A percentile compares a stretch with the other conserved stretches of the same genome.
Conservation (phyloP, 2,888 invertebrate species). For the Hemaris fuciformis region DNA sequence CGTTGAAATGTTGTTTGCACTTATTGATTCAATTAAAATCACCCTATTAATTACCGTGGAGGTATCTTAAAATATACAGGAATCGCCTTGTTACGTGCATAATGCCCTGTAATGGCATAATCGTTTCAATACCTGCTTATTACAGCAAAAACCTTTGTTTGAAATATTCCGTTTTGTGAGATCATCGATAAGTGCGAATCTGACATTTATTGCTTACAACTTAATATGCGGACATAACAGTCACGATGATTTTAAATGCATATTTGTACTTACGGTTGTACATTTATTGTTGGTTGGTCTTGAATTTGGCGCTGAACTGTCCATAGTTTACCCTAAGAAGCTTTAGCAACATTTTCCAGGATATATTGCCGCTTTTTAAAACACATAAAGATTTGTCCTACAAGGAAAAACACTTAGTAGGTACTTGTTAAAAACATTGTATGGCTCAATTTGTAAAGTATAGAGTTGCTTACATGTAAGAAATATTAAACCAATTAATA, state of each 20-base stretch:
- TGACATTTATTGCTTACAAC: conserved; percentile 43
- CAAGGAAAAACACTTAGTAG: no score
- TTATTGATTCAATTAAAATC: not conserved
- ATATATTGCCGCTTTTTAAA: no score
- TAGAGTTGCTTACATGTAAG: no score
- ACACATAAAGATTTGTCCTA: no score
- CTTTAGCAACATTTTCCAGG: no score
- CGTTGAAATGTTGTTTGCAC: not conserved
- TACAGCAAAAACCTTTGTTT: conserved; percentile 31
- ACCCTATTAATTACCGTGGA: not conserved
- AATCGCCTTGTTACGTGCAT: not conserved
- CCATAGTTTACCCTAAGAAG: no score
- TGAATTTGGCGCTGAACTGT: no score
- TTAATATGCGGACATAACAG: conserved; percentile 25
- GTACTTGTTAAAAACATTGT: no score
- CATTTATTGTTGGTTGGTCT: not conserved
- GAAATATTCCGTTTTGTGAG: conserved; percentile 41
- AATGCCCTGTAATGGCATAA: conserved; percentile 32
- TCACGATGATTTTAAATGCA: conserved; percentile 18
- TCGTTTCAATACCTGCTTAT: conserved; percentile 28
- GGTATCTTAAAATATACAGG: not conserved
- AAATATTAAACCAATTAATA: no score
- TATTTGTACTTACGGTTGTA: conserved; percentile 10
- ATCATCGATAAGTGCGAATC: conserved; percentile 47
- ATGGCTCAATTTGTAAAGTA: no score